phyloP scores from a whole-genome alignment of 2,113 vertebrate species.

The Apus apus region DNA sequence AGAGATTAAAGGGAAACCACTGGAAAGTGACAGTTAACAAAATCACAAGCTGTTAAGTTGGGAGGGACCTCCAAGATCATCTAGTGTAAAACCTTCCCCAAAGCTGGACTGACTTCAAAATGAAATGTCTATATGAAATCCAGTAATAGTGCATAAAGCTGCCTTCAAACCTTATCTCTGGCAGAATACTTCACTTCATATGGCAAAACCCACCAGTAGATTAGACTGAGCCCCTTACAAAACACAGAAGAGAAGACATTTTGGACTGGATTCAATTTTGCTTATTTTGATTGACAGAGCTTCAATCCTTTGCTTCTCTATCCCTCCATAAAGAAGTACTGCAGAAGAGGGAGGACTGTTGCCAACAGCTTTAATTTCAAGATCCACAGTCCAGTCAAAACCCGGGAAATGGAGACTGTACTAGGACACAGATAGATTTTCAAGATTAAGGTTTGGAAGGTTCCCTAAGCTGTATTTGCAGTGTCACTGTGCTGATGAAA shows the following conservation, averaged over 20 bases:
- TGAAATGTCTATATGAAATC: not conserved
- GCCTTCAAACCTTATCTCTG: not conserved
- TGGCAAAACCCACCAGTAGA: not conserved
- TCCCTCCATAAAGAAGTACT: not conserved
- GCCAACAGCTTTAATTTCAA: not conserved
- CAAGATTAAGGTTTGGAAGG: slow-evolving; percentile 32
- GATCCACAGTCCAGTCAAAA: slow-evolving; percentile 14
- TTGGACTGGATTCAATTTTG: not conserved
- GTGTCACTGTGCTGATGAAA: slow-evolving; percentile 4
- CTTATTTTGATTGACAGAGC: not conserved
- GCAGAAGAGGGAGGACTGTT: not conserved
- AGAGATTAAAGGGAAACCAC: not conserved
- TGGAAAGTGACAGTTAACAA: not conserved
- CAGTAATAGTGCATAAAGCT: not conserved
- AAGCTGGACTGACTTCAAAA: not conserved
- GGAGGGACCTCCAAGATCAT: not conserved
- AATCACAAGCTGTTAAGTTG: not conserved
- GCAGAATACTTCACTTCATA: not conserved
- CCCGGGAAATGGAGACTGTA: slow-evolving; percentile 10
- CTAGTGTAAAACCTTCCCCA: not conserved
- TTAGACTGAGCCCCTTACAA: not conserved
- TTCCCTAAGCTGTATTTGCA: not conserved
- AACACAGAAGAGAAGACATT: not conserved
- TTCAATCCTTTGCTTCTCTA: not conserved
- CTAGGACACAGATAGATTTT: slow-evolving; percentile 17